These are phyloP conservation scores for Squalus acanthias DNA, from an alignment of 2,797 vertebrate species.

Conservation along the genomic window DNA sequence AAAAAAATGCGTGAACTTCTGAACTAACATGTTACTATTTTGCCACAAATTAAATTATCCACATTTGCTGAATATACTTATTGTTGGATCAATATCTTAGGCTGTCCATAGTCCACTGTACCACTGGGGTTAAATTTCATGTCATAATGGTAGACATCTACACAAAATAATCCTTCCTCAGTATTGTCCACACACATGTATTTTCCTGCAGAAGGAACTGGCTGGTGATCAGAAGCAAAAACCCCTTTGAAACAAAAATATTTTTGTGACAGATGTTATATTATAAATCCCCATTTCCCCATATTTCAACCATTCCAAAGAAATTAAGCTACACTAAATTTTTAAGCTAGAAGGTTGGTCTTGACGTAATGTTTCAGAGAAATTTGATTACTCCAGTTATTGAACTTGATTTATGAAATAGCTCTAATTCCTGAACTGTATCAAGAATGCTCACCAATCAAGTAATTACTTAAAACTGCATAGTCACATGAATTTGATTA, in stretches of 20 bases:
- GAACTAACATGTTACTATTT: background rate
- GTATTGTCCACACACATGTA: background rate
- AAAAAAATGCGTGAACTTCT: background rate
- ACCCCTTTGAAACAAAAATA: background rate
- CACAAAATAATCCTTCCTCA: background rate
- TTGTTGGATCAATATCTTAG: conserved; percentile 1
- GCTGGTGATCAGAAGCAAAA: background rate
- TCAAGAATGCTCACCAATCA: background rate
- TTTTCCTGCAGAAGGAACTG: background rate
- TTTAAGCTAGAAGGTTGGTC: background rate
- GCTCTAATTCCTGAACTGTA: background rate
- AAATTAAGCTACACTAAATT: background rate
- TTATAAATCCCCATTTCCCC: background rate
- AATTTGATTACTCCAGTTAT: background rate
- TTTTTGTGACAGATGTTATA: background rate
- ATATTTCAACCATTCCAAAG: background rate
- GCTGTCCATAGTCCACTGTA: background rate
- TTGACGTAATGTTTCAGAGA: conserved; percentile 4
- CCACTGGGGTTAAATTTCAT: background rate
- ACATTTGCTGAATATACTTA: background rate
- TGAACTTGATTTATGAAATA: background rate
- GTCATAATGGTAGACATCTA: background rate
- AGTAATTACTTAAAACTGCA: conserved; percentile 3
- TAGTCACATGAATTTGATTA: background rate
- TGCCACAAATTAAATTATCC: background rate